A percentile compares a stretch with the other conserved stretches of the same genome.
phyloP scores from a whole-genome alignment of 30 jellyfish, hydroid and myxozoan species.

The Cassiopea andromeda region DNA sequence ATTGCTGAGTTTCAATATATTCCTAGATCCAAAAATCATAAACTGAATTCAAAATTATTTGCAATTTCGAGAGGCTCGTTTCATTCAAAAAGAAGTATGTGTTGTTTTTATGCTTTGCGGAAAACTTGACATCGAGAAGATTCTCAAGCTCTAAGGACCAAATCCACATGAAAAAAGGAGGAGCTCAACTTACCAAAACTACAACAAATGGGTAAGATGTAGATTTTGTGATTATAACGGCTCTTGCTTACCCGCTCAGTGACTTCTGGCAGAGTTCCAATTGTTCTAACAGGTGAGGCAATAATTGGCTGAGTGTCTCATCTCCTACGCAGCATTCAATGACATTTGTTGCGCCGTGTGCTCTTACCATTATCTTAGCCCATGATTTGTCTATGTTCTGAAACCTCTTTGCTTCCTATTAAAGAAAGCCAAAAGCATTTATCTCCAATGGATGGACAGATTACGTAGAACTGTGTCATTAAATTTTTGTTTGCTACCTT shows the following conservation, averaged over 20 bases:
- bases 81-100: too few relatives aligned
- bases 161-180: too few relatives aligned
- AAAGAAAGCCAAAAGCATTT: neutral
- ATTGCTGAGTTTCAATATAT: too few relatives aligned
- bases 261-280: constrained; percentile 97
- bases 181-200: too few relatives aligned
- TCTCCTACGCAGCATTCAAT: constrained; percentile 99
- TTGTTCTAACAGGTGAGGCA: constrained; percentile 96
- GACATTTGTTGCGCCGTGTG: constrained; percentile 95
- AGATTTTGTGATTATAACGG: neutral
- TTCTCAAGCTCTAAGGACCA: too few relatives aligned
- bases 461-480: neutral
- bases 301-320: constrained; percentile 93
- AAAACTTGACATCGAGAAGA: too few relatives aligned
- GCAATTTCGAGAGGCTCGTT: too few relatives aligned
- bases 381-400: constrained; percentile 97
- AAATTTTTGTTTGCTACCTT: too few relatives aligned
- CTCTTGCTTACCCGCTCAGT: constrained; percentile 85
- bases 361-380: constrained; percentile 99
- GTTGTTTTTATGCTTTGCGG: too few relatives aligned
- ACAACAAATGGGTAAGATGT: too few relatives aligned
- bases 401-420: constrained; percentile 96
- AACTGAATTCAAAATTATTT: too few relatives aligned
- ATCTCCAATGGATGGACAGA: neutral
- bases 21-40: too few relatives aligned